Conservation (phyloP, 2,113 vertebrate species). For the Trichechus manatus region DNA sequence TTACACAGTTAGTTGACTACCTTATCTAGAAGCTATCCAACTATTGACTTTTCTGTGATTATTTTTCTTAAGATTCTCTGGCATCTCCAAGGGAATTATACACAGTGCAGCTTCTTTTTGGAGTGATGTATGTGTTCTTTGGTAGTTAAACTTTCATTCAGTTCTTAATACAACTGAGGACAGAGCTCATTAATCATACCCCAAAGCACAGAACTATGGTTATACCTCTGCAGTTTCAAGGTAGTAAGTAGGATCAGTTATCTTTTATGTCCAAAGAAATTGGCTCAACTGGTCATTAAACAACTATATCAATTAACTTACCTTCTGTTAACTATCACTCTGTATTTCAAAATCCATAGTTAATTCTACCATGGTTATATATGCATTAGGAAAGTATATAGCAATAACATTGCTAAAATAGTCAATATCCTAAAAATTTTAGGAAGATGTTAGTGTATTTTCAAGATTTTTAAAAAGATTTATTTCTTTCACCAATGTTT, state of each 20-base stretch:
- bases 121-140: constrained; percentile 80
- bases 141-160: constrained; percentile 83
- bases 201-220: constrained; percentile 50
- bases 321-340: constrained; percentile 72
- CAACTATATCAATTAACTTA: constrained; percentile 70
- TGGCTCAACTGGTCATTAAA: constrained; percentile 74
- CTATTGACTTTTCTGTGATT: constrained; percentile 79
- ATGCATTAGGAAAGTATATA: constrained; percentile 45
- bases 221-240: constrained; percentile 79
- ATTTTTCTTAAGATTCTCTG: constrained; percentile 82
- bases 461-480: constrained; percentile 6
- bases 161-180: constrained; percentile 78
- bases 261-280: constrained; percentile 79
- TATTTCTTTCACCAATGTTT: constrained; percentile 48
- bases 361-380: constrained; percentile 68
- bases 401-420: background rate
- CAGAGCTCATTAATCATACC: constrained; percentile 83
- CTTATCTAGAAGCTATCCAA: constrained; percentile 78
- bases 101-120: constrained; percentile 72
- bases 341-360: constrained; percentile 75
- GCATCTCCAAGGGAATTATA: constrained; percentile 66
- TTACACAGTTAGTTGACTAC: constrained; percentile 68
- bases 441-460: background rate
- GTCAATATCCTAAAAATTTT: background rate
- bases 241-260: constrained; percentile 77